These are phyloP conservation scores for Chaetops frenatus DNA, from an alignment of 2,113 vertebrate species.

Conservation along the genomic window DNA sequence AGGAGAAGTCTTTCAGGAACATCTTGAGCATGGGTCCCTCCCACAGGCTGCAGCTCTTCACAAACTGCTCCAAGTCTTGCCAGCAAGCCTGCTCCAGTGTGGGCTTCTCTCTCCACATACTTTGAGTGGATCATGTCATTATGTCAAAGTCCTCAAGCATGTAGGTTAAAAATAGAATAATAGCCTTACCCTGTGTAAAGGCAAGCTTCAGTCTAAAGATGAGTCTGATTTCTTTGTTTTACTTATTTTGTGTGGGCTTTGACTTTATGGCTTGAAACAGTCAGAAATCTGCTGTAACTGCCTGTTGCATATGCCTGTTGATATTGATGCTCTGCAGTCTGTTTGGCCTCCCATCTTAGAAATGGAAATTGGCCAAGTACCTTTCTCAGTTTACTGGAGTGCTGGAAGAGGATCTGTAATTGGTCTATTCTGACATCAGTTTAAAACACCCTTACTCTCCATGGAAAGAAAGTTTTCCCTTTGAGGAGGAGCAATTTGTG, in stretches of 20 bases:
- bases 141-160: fast-evolving
- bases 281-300: not conserved
- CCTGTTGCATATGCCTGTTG: not conserved
- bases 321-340: not conserved
- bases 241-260: not conserved
- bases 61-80: not conserved
- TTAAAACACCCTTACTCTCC: fast-evolving
- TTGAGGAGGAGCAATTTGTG: not conserved
- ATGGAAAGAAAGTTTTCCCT: not conserved
- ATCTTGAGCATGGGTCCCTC: no score
- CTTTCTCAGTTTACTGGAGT: not conserved
- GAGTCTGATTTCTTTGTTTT: not conserved
- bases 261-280: not conserved
- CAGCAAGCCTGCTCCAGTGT: not conserved
- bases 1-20: not conserved
- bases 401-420: not conserved
- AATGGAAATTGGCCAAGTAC: not conserved
- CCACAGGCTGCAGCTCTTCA: not conserved
- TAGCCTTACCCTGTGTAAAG: not conserved
- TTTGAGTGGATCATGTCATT: not conserved
- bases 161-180: not conserved
- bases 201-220: not conserved
- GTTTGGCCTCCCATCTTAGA: not conserved
- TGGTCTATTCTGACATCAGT: not conserved
- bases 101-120: not conserved